These are phyloP conservation scores for Nettapus auritus DNA, from an alignment of 2,113 vertebrate species.

Conservation along the genomic window DNA sequence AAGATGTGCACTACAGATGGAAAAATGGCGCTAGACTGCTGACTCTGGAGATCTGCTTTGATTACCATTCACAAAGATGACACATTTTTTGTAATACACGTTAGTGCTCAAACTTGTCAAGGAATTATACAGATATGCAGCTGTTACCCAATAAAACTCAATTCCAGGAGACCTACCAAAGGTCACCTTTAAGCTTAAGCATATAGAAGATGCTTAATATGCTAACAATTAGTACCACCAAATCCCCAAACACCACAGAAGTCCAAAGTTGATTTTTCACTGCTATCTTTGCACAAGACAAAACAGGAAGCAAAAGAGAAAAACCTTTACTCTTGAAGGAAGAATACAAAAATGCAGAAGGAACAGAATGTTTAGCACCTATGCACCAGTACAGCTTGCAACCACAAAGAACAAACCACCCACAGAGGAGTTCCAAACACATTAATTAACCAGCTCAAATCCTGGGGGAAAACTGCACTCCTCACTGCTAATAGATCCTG, in stretches of 20 bases:
- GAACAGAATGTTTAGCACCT: not conserved
- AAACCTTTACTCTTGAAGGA: not conserved
- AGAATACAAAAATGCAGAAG: not conserved
- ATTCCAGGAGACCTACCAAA: not conserved
- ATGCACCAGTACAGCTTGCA: not conserved
- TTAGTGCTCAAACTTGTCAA: not conserved
- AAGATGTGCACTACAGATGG: not conserved
- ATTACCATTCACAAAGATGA: not conserved
- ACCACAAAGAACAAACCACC: fast-evolving
- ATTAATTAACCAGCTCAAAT: not conserved
- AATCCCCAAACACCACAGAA: not conserved
- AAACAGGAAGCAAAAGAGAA: not conserved
- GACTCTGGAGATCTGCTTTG: not conserved
- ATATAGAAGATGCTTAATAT: not conserved
- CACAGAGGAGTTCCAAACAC: not conserved
- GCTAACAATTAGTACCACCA: fast-evolving
- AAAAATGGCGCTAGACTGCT: not conserved
- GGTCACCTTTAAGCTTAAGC: not conserved
- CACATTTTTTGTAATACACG: not conserved
- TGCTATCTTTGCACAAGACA: not conserved
- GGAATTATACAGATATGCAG: not conserved
- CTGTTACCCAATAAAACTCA: not conserved
- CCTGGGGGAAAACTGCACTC: fast-evolving
- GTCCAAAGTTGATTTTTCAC: not conserved
- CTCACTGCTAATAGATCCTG: fast-evolving